These are phyloP conservation scores for Halictus ligatus DNA, from an alignment of 2,888 invertebrate species.

Conservation along the genomic window DNA sequence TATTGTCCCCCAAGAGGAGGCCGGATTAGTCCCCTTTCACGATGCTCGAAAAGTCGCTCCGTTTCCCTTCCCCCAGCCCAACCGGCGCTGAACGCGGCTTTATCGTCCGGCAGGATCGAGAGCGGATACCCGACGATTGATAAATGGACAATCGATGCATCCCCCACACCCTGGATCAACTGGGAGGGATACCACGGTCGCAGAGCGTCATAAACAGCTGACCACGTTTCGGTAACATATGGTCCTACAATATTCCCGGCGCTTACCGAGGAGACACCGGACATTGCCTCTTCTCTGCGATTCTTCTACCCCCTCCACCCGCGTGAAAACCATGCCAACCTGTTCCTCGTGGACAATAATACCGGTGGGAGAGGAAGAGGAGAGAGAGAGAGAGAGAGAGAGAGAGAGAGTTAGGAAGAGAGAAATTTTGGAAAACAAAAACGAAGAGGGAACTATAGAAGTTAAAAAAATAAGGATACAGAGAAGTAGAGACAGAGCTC, in stretches of 20 bases:
- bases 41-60: conserved; percentile 39
- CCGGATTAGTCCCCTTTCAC: conserved; percentile 37
- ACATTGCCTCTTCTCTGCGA: conserved; percentile 52
- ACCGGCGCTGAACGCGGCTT: neutral
- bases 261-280: conserved; percentile 50
- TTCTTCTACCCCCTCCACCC: conserved; percentile 48
- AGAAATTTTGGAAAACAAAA: neutral
- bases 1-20: conserved; percentile 39
- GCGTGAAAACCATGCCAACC: conserved; percentile 33
- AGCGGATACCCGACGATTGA: conserved; percentile 63
- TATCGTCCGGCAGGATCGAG: conserved; percentile 38
- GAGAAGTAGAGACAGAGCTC: too few species aligned
- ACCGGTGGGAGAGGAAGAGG: neutral
- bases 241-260: conserved; percentile 69
- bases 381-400: too few species aligned
- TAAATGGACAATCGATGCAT: conserved; percentile 65
- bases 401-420: too few species aligned
- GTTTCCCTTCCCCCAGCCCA: conserved; percentile 33
- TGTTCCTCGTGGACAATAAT: conserved; percentile 45
- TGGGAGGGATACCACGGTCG: conserved; percentile 28
- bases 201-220: conserved; percentile 68
- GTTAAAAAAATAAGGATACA: too few species aligned
- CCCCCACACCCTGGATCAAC: neutral
- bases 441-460: neutral
- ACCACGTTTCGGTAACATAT: conserved; percentile 72